These are phyloP conservation scores for Leucoma salicis DNA, from an alignment of 2,888 invertebrate genomes.

Conservation along the genomic window DNA sequence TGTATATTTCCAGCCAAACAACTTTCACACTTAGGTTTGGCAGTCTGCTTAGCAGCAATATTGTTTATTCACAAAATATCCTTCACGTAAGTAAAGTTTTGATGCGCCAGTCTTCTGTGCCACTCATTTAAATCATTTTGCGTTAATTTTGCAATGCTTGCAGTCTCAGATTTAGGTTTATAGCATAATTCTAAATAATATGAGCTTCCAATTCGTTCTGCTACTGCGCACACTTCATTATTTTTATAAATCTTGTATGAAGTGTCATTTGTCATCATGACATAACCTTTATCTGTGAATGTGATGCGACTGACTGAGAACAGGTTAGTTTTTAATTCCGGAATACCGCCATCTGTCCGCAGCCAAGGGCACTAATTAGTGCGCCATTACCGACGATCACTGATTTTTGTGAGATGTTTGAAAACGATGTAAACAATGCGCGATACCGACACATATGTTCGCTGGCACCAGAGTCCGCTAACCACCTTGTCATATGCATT, in stretches of 20 bases:
- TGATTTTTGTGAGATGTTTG: not conserved
- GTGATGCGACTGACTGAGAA: not conserved
- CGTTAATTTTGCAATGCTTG: constrained; percentile 2
- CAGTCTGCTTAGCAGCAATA: constrained; percentile 13
- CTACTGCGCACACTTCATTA: not conserved
- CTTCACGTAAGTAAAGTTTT: constrained; percentile 10
- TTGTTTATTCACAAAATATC: constrained; percentile 1
- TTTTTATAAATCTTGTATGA: not conserved
- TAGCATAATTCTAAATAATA: constrained; percentile 24
- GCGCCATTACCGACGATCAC: not conserved
- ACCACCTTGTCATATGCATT: constrained; percentile 1
- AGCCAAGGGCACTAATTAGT: not conserved
- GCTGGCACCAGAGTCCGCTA: constrained; percentile 1
- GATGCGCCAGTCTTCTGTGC: constrained; percentile 20
- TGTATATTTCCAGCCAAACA: not conserved
- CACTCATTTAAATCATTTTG: constrained; percentile 10
- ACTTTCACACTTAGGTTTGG: not conserved
- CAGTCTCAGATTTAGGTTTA: constrained; percentile 9
- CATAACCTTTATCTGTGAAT: not conserved
- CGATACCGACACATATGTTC: constrained; percentile 1
- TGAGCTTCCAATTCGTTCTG: constrained; percentile 17
- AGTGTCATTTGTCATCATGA: not conserved
- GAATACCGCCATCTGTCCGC: constrained; percentile 1
- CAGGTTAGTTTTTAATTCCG: constrained; percentile 1
- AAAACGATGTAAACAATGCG: not conserved